Conservation (phyloP, 2,888 invertebrate genomes). For the Diplazon laetatorius region DNA sequence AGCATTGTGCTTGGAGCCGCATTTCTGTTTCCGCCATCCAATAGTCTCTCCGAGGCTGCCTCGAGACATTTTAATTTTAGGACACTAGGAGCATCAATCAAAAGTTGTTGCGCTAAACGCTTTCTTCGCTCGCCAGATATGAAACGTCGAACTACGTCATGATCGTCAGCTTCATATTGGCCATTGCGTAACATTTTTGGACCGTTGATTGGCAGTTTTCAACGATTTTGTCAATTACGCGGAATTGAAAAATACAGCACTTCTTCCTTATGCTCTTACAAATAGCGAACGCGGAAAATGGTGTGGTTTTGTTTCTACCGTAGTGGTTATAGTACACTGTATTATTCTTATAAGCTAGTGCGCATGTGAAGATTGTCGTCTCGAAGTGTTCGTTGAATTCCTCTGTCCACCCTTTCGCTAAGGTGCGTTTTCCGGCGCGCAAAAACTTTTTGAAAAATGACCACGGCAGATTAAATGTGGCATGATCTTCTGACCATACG, state of each 20-base stretch:
- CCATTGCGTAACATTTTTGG: neutral
- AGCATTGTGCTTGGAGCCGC: constrained; percentile 11
- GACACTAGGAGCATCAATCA: constrained; percentile 4
- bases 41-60: neutral
- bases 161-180: neutral
- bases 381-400: constrained; percentile 1
- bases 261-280: constrained; percentile 1
- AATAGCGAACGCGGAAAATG: neutral
- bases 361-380: constrained; percentile 3
- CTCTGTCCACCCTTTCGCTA: constrained; percentile 11
- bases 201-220: too few species aligned
- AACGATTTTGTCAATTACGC: neutral
- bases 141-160: constrained; percentile 9
- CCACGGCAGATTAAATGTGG: neutral
- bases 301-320: neutral
- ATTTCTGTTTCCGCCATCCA: constrained; percentile 14
- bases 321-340: too few species aligned
- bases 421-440: too few species aligned
- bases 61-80: constrained; percentile 11
- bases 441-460: too few species aligned
- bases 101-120: neutral
- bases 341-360: neutral
- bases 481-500: neutral
- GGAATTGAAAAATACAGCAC: neutral
- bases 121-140: neutral